phyloP scores from a whole-genome alignment of 2,113 vertebrate genomes.

The Lonchura striata region DNA sequence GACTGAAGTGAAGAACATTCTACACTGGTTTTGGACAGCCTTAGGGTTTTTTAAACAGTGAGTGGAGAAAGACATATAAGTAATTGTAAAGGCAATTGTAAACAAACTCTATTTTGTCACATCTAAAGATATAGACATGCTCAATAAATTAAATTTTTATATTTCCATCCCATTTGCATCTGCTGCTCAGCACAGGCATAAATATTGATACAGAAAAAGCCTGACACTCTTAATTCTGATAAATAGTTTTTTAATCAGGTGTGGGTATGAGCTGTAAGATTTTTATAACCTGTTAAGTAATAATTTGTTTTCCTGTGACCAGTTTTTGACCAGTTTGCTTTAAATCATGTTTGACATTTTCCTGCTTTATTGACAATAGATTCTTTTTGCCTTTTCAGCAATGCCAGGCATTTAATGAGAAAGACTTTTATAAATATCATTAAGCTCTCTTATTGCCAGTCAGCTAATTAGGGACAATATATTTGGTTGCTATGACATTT shows the following conservation, averaged over 20 bases:
- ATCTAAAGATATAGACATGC: slow-evolving; percentile 54
- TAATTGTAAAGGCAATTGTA: slow-evolving; percentile 69
- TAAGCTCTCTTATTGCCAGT: background rate
- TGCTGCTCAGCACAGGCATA: background rate
- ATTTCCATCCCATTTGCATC: slow-evolving; percentile 11
- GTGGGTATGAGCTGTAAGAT: background rate
- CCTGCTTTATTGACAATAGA: background rate
- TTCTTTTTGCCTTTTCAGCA: slow-evolving; percentile 4
- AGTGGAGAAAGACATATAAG: slow-evolving; percentile 34
- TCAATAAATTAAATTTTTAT: slow-evolving; percentile 55
- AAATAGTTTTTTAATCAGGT: background rate
- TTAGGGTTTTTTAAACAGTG: slow-evolving; percentile 64
- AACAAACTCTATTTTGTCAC: slow-evolving; percentile 64
- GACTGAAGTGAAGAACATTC: slow-evolving; percentile 74
- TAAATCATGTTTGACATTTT: background rate
- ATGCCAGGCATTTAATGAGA: background rate
- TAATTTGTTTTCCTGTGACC: background rate
- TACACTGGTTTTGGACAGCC: slow-evolving; percentile 58
- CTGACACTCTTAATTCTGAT: background rate
- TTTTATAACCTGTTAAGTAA: background rate
- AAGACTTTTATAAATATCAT: background rate
- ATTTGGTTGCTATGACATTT: background rate
- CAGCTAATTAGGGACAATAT: background rate
- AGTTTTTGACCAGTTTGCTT: background rate
- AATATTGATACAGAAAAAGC: background rate